Evolutionary conservation across 2,888 invertebrate species (phyloP).

Genomic region (Onchidella celtica): DNA sequence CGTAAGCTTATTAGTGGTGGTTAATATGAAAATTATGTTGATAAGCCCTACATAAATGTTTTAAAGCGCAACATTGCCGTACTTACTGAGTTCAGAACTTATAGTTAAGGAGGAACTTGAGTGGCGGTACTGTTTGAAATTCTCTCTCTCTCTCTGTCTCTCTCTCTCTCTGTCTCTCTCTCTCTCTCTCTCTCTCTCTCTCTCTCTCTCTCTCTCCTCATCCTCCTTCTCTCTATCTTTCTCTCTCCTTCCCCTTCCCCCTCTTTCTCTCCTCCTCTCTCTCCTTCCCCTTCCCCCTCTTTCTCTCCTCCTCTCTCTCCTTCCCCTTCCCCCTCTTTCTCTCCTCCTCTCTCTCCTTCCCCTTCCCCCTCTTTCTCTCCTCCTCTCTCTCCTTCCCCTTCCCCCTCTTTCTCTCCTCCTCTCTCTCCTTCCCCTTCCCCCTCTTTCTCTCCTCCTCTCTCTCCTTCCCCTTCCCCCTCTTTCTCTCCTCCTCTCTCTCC

Average conservation of each 20-base stretch:
- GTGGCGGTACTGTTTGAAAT: too few species aligned
- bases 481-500: slow-evolving; percentile 21
- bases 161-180: background rate
- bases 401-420: background rate
- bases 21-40: too few species aligned
- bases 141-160: background rate
- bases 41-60: too few species aligned
- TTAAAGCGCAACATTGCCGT: too few species aligned
- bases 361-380: background rate
- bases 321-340: background rate
- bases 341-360: background rate
- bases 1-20: too few species aligned
- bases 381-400: background rate
- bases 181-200: background rate
- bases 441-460: background rate
- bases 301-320: background rate
- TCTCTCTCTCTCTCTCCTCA: slow-evolving; percentile 12
- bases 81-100: too few species aligned
- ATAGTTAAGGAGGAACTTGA: too few species aligned
- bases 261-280: slow-evolving; percentile 2
- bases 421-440: background rate
- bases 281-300: background rate
- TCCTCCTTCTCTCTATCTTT: background rate
- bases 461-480: slow-evolving; percentile 1
- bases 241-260: background rate